Evolutionary conservation across 2,888 invertebrate genomes (phyloP), one percentile per base, ranked within the genome.

Genomic region (Meliscaeva auricollis): DNA sequence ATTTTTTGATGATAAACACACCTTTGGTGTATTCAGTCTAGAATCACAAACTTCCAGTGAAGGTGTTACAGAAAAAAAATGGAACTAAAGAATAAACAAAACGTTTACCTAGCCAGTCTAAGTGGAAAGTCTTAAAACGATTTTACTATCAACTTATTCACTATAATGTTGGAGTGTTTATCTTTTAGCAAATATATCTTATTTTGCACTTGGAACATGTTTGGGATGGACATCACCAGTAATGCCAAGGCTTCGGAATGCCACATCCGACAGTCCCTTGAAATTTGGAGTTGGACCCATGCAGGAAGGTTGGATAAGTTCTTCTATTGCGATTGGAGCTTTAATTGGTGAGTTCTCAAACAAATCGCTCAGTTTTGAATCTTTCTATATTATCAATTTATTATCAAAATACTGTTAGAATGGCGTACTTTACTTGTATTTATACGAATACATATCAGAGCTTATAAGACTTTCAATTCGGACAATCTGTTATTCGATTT

Each of bases 221-320:
- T 93, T 96, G 90, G 96, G 96, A 0, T 96, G 96, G 91, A 92
- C 5, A 90, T 38, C 38, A 9, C 38, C 38, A 9, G 11, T 38
- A 5, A 91, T 94, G 13, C 94, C 95, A 0, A 94, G 94, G 88
- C 92, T 96, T 17, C 92, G 92, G 52, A 92, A 93, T 1, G 90
- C 22, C 7, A 78, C 87, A 0, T 62, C 64, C 1, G 91, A 92
- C 3, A 90, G 90, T 2, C 90, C 90, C 3, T 93, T 93, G 89
- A 93, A 94, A 5, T 89, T 91, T 1, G 93, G 93, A 0, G 88
- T 91, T 0, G 93, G 93, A 26, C 93, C 96, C 11, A 2, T 15
- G 6, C 3, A 64, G 89, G 93, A 94, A 88, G 95, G 96, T 8
- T 96, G 96, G 96, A 94, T 96, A 75, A 95, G 95, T 1, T 95